These are phyloP conservation scores for Sinohyriopsis cumingii DNA, from an alignment of 2,888 invertebrate genomes.

Conservation along the genomic window DNA sequence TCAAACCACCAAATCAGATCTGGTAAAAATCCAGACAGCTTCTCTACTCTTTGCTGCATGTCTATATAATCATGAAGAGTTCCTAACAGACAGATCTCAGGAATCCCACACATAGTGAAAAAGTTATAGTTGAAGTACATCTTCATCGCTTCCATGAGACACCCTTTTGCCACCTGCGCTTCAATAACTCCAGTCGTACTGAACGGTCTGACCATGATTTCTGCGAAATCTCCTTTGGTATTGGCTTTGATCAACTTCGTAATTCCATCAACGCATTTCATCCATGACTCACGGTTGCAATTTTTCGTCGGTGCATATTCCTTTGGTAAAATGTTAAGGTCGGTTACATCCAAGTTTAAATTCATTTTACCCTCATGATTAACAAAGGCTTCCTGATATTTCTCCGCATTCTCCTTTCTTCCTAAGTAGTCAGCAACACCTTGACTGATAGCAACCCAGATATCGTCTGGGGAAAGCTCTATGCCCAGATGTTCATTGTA, in stretches of 20 bases:
- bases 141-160: not conserved
- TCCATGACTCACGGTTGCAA: not conserved
- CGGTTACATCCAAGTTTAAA: not conserved
- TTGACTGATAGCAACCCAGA: not conserved
- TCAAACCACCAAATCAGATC: not conserved
- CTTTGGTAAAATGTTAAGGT: no score
- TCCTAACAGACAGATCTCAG: not conserved
- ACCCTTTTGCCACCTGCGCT: not conserved
- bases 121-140: not conserved
- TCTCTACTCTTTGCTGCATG: no score
- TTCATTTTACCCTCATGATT: not conserved
- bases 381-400: not conserved
- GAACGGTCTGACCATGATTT: not conserved
- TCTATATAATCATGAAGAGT: no score
- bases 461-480: not conserved
- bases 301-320: no score
- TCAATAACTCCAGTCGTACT: not conserved
- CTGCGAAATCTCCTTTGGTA: not conserved
- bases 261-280: not conserved
- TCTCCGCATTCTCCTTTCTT: not conserved
- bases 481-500: not conserved
- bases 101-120: not conserved
- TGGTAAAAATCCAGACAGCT: no score
- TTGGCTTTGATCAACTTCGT: not conserved
- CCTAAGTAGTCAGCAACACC: not conserved